phyloP scores from a whole-genome alignment of 2,113 vertebrate genomes.

The Psittacara wagleri region DNA sequence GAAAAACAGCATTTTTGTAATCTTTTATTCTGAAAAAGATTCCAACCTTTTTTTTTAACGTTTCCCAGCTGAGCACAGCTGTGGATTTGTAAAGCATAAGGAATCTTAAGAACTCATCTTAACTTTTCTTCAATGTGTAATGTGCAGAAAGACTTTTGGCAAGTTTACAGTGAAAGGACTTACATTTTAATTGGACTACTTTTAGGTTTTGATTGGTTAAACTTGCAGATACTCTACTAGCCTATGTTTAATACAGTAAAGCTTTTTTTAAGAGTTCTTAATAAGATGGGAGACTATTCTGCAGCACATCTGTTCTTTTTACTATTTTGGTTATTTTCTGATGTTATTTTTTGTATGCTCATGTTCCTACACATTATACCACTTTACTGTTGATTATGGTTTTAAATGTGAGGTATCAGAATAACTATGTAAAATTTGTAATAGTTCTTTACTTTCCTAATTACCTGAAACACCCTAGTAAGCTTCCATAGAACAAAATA shows the following conservation, averaged over 20 bases:
- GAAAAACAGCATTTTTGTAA: constrained; percentile 53
- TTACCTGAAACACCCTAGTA: neutral
- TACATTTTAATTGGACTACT: neutral
- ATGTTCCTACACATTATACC: neutral
- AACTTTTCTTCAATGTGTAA: constrained; percentile 19
- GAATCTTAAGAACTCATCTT: constrained; percentile 59
- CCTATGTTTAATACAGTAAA: neutral
- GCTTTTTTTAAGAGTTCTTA: neutral
- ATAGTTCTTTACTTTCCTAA: neutral
- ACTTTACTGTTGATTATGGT: neutral
- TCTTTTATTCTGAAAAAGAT: constrained; percentile 38
- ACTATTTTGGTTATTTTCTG: neutral
- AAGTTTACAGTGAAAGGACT: neutral
- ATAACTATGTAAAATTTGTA: neutral
- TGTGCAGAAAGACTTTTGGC: neutral
- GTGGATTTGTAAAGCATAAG: constrained; percentile 60
- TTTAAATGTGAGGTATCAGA: neutral
- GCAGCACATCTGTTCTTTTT: neutral
- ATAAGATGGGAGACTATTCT: neutral
- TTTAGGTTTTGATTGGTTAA: neutral
- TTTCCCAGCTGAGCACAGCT: constrained; percentile 30
- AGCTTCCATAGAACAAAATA: neutral
- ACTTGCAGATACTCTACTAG: neutral
- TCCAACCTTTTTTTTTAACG: neutral
- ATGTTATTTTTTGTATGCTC: neutral